Percentiles rank a stretch among this genome's conserved stretches.
Evolutionary conservation across 23 tunicate genomes (phyloP).

Genomic region (Clavelina lepadiformis): DNA sequence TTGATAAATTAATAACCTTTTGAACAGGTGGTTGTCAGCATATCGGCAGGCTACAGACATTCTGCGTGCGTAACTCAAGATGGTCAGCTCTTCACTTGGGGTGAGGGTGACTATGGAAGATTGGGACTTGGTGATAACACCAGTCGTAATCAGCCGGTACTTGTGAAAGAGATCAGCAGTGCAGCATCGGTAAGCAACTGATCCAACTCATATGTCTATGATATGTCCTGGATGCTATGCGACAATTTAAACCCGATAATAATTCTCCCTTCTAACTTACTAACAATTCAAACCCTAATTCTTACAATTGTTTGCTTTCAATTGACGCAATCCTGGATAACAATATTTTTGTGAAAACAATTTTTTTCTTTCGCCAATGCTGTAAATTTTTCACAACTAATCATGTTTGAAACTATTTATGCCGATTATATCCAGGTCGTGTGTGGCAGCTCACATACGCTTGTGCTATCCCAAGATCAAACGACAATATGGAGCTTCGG

Average conservation of each 20-base stretch:
- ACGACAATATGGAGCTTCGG: constrained; percentile 96
- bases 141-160: constrained; percentile 68
- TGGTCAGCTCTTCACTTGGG: constrained; percentile 95
- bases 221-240: no score
- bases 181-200: constrained; percentile 79
- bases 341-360: no score
- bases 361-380: no score
- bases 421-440: constrained; percentile 80
- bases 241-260: no score
- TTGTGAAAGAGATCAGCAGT: constrained; percentile 76
- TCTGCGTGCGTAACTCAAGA: constrained; percentile 94
- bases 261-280: no score
- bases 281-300: no score
- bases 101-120: constrained; percentile 98
- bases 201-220: no score
- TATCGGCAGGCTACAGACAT: constrained; percentile 95
- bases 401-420: background rate
- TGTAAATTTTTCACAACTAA: no score
- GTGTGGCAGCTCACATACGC: constrained; percentile 96
- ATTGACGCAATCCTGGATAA: no score
- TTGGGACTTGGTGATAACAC: constrained; percentile 96
- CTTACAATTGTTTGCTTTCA: no score
- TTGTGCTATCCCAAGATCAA: constrained; percentile 89
- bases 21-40: constrained; percentile 72
- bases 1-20: no score